A percentile compares a stretch with the other conserved stretches of the same genome.
Conservation (phyloP, 2,113 vertebrate species). For the Hippocampus zosterae region DNA sequence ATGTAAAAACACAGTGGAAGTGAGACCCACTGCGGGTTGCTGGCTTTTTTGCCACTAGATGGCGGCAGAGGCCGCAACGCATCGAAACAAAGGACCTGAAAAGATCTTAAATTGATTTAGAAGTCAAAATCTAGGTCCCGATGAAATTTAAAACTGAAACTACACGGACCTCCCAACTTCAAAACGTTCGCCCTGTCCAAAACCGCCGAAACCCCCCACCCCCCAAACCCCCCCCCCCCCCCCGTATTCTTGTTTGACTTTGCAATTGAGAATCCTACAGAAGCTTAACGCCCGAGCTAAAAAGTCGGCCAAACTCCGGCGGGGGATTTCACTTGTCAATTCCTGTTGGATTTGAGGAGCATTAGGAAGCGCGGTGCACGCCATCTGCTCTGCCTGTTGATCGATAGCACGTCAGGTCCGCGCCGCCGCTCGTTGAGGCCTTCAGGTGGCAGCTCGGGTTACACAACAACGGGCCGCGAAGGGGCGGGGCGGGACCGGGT, state of each 20-base stretch:
- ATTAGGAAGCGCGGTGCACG: conserved; percentile 66
- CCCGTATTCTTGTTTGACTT: conserved; percentile 63
- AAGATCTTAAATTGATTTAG: too few relatives aligned
- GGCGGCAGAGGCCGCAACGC: too few relatives aligned
- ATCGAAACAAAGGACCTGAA: too few relatives aligned
- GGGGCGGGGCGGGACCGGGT: conserved; percentile 26
- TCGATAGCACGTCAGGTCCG: conserved; percentile 27
- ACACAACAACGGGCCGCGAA: background rate
- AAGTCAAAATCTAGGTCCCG: background rate
- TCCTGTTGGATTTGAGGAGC: conserved; percentile 68
- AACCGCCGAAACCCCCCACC: background rate
- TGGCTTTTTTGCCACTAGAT: too few relatives aligned
- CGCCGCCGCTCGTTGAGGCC: background rate
- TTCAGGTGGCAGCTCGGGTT: background rate
- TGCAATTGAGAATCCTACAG: conserved; percentile 69
- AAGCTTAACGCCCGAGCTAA: conserved; percentile 68
- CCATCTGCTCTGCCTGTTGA: conserved; percentile 64
- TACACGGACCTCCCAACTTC: background rate
- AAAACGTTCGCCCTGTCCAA: background rate
- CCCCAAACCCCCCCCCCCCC: too few relatives aligned
- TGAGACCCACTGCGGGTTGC: too few relatives aligned
- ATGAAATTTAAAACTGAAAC: background rate
- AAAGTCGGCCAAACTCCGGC: conserved; percentile 65
- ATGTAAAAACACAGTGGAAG: too few relatives aligned
- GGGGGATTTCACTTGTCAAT: conserved; percentile 70